Conservation (phyloP, 2,888 invertebrate genomes). For the Sepiola atlantica region DNA sequence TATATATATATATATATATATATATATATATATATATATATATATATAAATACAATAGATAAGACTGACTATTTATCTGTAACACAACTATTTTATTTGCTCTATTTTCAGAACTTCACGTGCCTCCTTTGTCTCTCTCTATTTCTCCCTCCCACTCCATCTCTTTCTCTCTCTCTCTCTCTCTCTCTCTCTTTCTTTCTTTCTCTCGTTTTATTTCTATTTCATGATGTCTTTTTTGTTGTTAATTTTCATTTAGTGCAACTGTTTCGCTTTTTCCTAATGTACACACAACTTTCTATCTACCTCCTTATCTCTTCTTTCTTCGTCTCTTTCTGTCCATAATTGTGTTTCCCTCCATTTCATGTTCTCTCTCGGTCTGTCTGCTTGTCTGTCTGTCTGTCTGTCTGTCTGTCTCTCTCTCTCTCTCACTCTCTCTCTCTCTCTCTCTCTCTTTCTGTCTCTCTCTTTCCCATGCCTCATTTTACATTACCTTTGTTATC, state of each 20-base stretch:
- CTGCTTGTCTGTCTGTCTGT: background rate
- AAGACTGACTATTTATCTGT: too few species aligned
- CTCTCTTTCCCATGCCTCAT: too few species aligned
- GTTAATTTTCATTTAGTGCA: too few species aligned
- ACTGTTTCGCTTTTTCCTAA: too few species aligned
- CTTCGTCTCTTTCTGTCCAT: background rate
- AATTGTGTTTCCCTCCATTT: too few species aligned
- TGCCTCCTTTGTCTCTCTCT: background rate
- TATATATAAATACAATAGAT: too few species aligned
- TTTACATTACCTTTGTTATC: too few species aligned
- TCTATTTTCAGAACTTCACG: too few species aligned
- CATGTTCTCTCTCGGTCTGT: background rate
- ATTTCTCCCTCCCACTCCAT: background rate
- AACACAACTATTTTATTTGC: too few species aligned
- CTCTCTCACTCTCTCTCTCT: background rate
- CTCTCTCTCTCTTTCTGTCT: background rate
- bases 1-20: too few species aligned
- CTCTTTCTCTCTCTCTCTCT: background rate
- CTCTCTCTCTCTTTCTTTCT: background rate
- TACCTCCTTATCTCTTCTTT: background rate
- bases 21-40: too few species aligned
- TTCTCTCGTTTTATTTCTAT: background rate
- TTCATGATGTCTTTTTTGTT: too few species aligned
- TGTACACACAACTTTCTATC: background rate
- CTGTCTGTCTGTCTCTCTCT: background rate